Conservation (phyloP, 2,888 invertebrate genomes). For the Orthosia gothica region DNA sequence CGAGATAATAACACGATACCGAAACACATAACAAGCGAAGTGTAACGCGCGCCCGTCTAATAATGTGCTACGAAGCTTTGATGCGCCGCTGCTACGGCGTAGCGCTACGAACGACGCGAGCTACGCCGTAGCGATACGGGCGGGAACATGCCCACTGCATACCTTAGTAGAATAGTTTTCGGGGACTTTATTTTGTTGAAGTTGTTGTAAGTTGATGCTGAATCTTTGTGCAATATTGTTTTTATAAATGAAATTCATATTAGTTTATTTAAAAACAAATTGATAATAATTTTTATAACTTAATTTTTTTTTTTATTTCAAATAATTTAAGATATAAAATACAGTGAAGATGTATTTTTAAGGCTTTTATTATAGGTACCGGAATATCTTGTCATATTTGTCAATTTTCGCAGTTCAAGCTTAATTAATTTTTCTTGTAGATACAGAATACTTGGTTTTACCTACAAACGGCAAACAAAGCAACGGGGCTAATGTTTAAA, state of each 20-base stretch:
- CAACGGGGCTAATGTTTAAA: no score
- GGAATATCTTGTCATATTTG: no score
- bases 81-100: slow-evolving; percentile 68
- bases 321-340: not conserved
- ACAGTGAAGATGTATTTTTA: no score
- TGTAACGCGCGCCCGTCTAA: slow-evolving; percentile 65
- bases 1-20: slow-evolving; percentile 50
- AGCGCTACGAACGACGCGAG: slow-evolving; percentile 63
- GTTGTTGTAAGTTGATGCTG: not conserved
- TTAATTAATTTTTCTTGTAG: no score
- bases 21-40: slow-evolving; percentile 51
- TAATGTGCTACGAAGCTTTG: slow-evolving; percentile 73
- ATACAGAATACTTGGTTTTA: no score
- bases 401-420: no score
- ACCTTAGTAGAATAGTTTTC: slow-evolving; percentile 10
- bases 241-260: not conserved
- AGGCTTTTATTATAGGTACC: no score
- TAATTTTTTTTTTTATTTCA: no score
- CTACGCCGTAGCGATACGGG: slow-evolving; percentile 56
- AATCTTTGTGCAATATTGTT: not conserved
- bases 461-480: no score
- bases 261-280: no score
- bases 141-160: slow-evolving; percentile 47
- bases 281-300: no score
- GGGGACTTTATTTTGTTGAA: slow-evolving; percentile 15